phyloP scores from a whole-genome alignment of 2,888 invertebrate species.

The Operophtera brumata region DNA sequence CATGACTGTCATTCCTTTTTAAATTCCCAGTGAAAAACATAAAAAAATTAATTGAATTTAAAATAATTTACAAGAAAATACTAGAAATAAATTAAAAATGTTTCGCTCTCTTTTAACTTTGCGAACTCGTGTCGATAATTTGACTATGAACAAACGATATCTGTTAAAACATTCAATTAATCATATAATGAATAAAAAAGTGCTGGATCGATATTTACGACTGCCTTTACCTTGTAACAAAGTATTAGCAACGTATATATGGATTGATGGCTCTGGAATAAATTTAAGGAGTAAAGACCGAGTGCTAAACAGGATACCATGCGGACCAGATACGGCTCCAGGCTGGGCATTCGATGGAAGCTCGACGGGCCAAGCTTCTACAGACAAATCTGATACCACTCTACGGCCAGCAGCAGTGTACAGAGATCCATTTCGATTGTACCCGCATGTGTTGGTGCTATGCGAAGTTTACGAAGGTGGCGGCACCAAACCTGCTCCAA shows the following conservation, averaged over 20 bases:
- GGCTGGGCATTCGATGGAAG: constrained; percentile 96
- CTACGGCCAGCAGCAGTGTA: constrained; percentile 93
- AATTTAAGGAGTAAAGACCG: constrained; percentile 85
- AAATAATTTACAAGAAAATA: not conserved
- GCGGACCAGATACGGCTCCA: constrained; percentile 79
- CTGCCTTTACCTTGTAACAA: constrained; percentile 81
- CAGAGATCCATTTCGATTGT: constrained; percentile 93
- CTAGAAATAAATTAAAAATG: constrained; percentile 2
- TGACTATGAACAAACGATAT: constrained; percentile 39
- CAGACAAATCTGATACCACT: constrained; percentile 93
- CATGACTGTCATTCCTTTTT: not conserved
- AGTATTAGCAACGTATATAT: constrained; percentile 85
- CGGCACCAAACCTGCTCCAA: constrained; percentile 84
- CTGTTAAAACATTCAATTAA: constrained; percentile 66
- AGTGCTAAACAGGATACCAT: constrained; percentile 83
- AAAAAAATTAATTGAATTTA: too few relatives aligned
- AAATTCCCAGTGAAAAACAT: constrained; percentile 3
- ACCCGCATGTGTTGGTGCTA: constrained; percentile 92
- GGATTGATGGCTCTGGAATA: constrained; percentile 90
- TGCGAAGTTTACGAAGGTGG: constrained; percentile 90
- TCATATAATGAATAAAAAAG: constrained; percentile 70
- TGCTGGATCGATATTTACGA: constrained; percentile 77
- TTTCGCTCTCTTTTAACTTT: not conserved
- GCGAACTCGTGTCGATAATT: not conserved
- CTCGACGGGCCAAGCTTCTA: constrained; percentile 91